Base-by-base conservation (phyloP, 2,113 vertebrate species). In the Picathartes gymnocephalus region DNA sequence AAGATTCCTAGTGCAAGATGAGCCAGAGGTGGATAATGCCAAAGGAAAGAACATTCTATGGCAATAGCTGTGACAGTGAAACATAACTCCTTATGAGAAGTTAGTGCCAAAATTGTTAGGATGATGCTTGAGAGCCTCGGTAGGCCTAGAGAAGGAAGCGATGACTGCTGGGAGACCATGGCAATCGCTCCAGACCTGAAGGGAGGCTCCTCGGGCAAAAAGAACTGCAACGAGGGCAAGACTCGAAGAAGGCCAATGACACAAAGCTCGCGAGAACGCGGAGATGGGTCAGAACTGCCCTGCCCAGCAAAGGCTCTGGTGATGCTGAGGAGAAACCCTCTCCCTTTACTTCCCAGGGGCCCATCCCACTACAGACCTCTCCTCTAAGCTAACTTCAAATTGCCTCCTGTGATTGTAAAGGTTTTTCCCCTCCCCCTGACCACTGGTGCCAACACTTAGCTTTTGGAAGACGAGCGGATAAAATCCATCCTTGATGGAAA, bases 101-200 rank as follows among this genome's bases (percentile, higher is more conserved):
- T 5, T 13, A 9, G 10, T 73, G 53, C 71, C 33, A 45, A 45
- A 73, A 13, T 24, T 45, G 8, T 4, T 35, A 13, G 39, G 24
- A 45, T 24, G 7, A 10, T 45, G 53, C 53, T 16, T 0, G 2
- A 57, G 71, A 21, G 45, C 53, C 2, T 12, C 3, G 0, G 40
- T 21, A 28, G 53, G 40, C 19, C 24, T 22, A 22, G 24, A 45
- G 18, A 21, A 73, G 40, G 40, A 16, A 10, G 27, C 27, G 6
- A 7, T 1, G 1, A 51, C 47, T 39, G 11, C 27, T 19, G 30
- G 14, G 27, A 21, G 40, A 44, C 17, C 1, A 0, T 13, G 51
- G 40, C 3, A 1, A 16, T 28, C 2, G 0, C 0, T 0, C 23
- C 13, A n/a, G 31, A 56, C 13, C 23, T 1, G 0, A 56, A 44